These are phyloP conservation scores for Damaliscus lunatus DNA, from an alignment of 2,113 vertebrate genomes.

Conservation along the genomic window DNA sequence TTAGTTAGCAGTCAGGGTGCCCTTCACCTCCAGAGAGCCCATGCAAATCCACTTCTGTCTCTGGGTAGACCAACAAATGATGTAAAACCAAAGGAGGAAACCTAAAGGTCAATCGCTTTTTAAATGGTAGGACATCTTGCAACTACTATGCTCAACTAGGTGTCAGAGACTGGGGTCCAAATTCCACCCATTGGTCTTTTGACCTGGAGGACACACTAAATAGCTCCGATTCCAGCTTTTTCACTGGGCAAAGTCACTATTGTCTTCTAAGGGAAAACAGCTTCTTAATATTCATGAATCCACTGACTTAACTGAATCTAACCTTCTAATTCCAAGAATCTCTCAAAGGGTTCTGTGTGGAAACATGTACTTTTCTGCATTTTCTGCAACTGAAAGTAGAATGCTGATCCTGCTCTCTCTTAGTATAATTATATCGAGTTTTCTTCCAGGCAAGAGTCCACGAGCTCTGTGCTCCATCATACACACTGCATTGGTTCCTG, in stretches of 20 bases:
- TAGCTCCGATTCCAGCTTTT: rapidly evolving
- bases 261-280: not conserved
- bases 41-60: not conserved
- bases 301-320: not conserved
- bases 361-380: not conserved
- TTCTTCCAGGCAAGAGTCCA: not conserved
- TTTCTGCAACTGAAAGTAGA: not conserved
- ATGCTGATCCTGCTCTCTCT: not conserved
- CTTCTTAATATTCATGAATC: not conserved
- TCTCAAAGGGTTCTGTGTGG: not conserved
- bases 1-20: rapidly evolving
- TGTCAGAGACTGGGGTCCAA: too few species aligned
- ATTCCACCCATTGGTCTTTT: rapidly evolving
- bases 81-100: not conserved
- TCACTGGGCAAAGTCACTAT: not conserved
- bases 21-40: too few species aligned
- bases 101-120: rapidly evolving
- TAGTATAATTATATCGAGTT: rapidly evolving
- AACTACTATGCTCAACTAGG: rapidly evolving
- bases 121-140: rapidly evolving
- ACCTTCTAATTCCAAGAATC: not conserved
- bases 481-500: rapidly evolving
- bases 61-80: rapidly evolving
- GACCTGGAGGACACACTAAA: rapidly evolving
- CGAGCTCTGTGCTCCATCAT: rapidly evolving